A percentile compares a stretch with the other conserved stretches of the same genome.
phyloP scores from a whole-genome alignment of 2,888 invertebrate genomes.

The Euphydryas editha region DNA sequence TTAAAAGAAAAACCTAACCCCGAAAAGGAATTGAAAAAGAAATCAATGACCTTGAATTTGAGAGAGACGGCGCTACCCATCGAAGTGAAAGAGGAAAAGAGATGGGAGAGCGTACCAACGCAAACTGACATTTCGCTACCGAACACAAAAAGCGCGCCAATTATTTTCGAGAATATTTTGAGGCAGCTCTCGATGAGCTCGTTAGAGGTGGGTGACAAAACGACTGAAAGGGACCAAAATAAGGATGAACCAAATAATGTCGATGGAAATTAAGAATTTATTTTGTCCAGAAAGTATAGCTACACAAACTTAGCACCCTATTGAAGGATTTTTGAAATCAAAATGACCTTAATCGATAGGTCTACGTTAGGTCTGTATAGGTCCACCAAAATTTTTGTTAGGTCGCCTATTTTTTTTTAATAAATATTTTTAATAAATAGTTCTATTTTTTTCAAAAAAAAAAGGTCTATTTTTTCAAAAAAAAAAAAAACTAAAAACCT shows the following conservation, averaged over 20 bases:
- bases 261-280: neutral
- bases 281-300: no score
- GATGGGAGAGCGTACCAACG: constrained; percentile 66
- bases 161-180: constrained; percentile 75
- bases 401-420: no score
- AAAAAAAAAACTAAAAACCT: no score
- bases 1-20: constrained; percentile 38
- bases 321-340: no score
- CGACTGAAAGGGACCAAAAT: neutral
- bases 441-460: no score
- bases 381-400: no score
- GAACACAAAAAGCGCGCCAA: constrained; percentile 77
- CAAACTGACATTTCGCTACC: constrained; percentile 78
- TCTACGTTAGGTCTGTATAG: no score
- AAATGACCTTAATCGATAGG: no score
- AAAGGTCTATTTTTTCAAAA: no score
- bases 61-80: constrained; percentile 65
- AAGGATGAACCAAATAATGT: neutral
- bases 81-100: constrained; percentile 59
- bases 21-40: constrained; percentile 56
- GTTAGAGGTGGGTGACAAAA: constrained; percentile 53
- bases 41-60: constrained; percentile 64
- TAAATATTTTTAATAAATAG: no score
- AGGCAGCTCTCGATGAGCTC: constrained; percentile 71
- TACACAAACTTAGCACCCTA: no score